Evolutionary conservation across 1,140 invertebrate genomes (phyloP).

Genomic region (Drosophila busckii): DNA sequence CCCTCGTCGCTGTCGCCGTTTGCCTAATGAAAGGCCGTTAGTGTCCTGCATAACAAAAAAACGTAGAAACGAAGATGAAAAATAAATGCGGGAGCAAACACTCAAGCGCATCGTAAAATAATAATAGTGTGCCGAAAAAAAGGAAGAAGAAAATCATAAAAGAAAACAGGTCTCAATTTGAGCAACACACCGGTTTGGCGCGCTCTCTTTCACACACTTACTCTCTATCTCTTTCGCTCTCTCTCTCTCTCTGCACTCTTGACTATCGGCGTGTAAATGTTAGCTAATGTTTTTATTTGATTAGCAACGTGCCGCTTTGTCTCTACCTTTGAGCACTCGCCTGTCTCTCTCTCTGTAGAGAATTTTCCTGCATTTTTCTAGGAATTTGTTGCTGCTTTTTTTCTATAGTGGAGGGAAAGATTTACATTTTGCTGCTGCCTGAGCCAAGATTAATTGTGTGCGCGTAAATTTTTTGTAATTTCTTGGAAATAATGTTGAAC

Average conservation of each 20-base stretch:
- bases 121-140: slow-evolving; percentile 51
- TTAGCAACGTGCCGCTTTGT: slow-evolving; percentile 70
- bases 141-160: slow-evolving; percentile 7
- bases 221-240: not conserved
- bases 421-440: slow-evolving; percentile 17
- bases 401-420: slow-evolving; percentile 7
- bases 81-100: slow-evolving; percentile 53
- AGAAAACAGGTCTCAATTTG: slow-evolving; percentile 38
- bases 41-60: slow-evolving; percentile 34
- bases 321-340: slow-evolving; percentile 1
- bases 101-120: slow-evolving; percentile 58
- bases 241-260: not conserved
- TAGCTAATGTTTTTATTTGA: slow-evolving; percentile 75
- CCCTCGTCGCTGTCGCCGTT: slow-evolving; percentile 30
- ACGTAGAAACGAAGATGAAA: slow-evolving; percentile 6
- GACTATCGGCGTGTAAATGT: slow-evolving; percentile 67
- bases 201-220: not conserved
- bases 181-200: slow-evolving; percentile 19
- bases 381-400: slow-evolving; percentile 33
- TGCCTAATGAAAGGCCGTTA: slow-evolving; percentile 64
- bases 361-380: slow-evolving; percentile 60
- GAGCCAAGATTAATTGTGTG: slow-evolving; percentile 66
- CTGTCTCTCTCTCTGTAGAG: slow-evolving; percentile 9
- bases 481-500: slow-evolving; percentile 63
- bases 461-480: slow-evolving; percentile 76